phyloP scores from a whole-genome alignment of 64 coral and sea anemone genomes.

The Hydrozoanthus tunicans region DNA sequence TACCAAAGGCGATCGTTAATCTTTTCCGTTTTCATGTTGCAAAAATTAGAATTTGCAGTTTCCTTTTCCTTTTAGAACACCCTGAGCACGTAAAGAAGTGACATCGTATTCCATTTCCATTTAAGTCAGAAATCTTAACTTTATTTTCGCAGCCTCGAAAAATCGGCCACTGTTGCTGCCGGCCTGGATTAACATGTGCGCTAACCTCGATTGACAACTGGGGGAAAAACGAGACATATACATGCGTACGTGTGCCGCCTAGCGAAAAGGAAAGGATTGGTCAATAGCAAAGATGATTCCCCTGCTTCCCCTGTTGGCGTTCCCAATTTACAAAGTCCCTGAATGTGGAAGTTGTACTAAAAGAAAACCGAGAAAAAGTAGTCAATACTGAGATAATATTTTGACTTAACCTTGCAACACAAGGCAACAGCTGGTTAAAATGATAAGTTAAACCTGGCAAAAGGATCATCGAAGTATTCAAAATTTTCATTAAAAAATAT shows the following conservation, averaged over 20 bases:
- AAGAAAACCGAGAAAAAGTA: too few relatives aligned
- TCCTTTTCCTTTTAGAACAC: too few relatives aligned
- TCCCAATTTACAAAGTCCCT: neutral
- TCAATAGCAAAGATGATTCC: neutral
- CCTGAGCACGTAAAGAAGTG: neutral
- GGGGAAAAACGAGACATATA: constrained; percentile 47
- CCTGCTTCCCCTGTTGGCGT: neutral
- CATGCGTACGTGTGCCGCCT: constrained; percentile 38
- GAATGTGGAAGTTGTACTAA: too few relatives aligned
- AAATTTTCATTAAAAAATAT: too few relatives aligned
- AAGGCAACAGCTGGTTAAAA: too few relatives aligned
- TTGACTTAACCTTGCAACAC: too few relatives aligned
- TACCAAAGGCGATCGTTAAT: too few relatives aligned
- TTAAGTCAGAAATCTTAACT: neutral
- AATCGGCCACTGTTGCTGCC: constrained; percentile 15
- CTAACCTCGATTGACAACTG: constrained; percentile 57
- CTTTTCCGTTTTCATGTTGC: too few relatives aligned
- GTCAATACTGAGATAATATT: too few relatives aligned
- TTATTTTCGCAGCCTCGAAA: constrained; percentile 21
- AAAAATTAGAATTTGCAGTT: too few relatives aligned
- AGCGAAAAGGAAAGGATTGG: neutral
- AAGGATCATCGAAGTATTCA: too few relatives aligned
- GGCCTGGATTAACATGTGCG: constrained; percentile 43
- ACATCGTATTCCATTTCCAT: neutral
- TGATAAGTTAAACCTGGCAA: too few relatives aligned